Evolutionary conservation across 2,113 vertebrate species (phyloP).

Genomic region (Thamnophis sirtalis): DNA sequence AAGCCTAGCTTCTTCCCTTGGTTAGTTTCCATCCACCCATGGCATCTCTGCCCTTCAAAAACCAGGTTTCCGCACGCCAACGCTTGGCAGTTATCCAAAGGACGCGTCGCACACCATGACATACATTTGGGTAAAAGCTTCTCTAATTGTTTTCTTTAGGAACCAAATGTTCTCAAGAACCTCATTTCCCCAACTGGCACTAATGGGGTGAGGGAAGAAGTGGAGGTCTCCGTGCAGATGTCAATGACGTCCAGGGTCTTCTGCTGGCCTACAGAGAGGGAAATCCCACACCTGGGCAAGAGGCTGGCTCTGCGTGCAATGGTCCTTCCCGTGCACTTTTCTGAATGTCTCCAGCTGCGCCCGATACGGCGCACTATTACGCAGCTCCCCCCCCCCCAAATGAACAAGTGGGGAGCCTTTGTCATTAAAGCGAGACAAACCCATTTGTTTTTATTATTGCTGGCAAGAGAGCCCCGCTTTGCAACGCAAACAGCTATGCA

Average conservation of each 20-base stretch:
- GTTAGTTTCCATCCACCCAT: too few relatives aligned
- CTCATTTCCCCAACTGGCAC: not conserved
- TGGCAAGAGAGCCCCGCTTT: slow-evolving; percentile 57
- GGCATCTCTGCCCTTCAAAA: not conserved
- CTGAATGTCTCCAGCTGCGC: slow-evolving; percentile 53
- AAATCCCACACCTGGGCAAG: not conserved
- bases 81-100: not conserved
- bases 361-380: slow-evolving; percentile 58
- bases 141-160: not conserved
- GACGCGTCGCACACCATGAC: not conserved
- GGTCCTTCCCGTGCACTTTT: slow-evolving; percentile 40
- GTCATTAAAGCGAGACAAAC: slow-evolving; percentile 68
- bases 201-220: not conserved
- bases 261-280: too few relatives aligned
- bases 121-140: not conserved
- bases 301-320: not conserved
- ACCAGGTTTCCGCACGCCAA: not conserved
- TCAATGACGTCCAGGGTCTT: not conserved
- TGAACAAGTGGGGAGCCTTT: slow-evolving; percentile 69
- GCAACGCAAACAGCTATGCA: slow-evolving; percentile 43
- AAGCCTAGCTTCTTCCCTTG: too few relatives aligned
- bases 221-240: not conserved
- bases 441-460: slow-evolving; percentile 66
- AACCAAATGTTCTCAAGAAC: not conserved
- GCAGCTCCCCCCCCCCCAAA: slow-evolving; percentile 58